Conservation (phyloP, 2,113 vertebrate genomes). For the Stomatorhinus ivindoensis region DNA sequence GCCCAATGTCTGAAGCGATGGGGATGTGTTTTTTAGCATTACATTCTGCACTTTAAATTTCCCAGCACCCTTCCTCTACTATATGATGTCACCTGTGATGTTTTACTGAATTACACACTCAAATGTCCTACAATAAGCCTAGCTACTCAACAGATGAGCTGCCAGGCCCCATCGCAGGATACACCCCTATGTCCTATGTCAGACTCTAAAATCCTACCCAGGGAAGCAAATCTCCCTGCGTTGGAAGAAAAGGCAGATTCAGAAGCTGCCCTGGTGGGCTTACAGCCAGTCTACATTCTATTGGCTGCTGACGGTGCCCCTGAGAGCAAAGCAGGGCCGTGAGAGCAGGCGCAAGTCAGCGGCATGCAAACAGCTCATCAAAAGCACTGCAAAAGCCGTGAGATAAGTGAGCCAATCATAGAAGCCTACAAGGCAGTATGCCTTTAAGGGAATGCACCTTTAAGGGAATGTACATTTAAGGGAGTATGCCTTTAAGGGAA, state of each 20-base stretch:
- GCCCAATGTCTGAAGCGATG: background rate
- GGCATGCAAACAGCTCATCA: constrained; percentile 49
- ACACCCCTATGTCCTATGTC: background rate
- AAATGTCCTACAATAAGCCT: background rate
- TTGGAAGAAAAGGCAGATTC: background rate
- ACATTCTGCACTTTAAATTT: background rate
- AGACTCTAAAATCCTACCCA: background rate
- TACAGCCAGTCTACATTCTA: background rate
- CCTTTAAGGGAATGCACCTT: background rate
- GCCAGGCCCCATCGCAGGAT: background rate
- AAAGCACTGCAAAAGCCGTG: constrained; percentile 11
- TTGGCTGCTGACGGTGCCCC: background rate
- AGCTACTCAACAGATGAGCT: background rate
- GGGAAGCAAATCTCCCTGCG: background rate
- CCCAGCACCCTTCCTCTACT: background rate
- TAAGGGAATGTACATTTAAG: constrained; percentile 54
- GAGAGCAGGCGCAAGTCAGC: constrained; percentile 23
- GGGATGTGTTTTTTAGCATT: background rate
- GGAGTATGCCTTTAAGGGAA: constrained; percentile 57
- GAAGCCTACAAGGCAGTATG: background rate
- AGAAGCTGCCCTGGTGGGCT: background rate
- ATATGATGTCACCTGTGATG: background rate
- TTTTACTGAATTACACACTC: background rate
- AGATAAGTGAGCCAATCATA: background rate
- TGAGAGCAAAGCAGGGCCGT: background rate